These are phyloP conservation scores for Bolinopsis microptera DNA, from an alignment of 37 sponge, comb jelly and placozoan species.

Conservation along the genomic window DNA sequence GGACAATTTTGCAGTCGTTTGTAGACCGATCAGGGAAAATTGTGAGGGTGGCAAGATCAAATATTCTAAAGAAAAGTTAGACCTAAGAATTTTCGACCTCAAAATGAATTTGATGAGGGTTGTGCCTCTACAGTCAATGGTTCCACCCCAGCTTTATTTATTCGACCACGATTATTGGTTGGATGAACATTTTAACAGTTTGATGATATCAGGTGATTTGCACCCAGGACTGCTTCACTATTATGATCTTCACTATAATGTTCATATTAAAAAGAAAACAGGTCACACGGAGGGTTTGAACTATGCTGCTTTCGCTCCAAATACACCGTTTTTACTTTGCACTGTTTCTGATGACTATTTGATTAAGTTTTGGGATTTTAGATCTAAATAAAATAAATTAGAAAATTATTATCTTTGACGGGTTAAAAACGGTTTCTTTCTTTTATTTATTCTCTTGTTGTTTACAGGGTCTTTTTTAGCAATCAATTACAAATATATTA, in stretches of 20 bases:
- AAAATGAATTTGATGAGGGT: neutral
- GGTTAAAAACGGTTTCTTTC: no score
- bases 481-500: no score
- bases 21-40: neutral
- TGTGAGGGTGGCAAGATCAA: neutral
- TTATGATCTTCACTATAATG: neutral
- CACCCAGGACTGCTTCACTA: neutral
- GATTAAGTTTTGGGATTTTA: conserved; percentile 23
- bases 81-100: neutral
- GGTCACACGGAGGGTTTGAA: neutral
- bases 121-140: neutral
- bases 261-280: neutral
- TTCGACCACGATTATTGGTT: conserved; percentile 16
- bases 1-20: neutral
- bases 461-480: no score
- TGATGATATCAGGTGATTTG: neutral
- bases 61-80: neutral
- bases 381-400: no score
- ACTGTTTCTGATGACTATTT: neutral
- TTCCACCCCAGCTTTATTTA: neutral
- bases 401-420: no score
- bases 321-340: neutral
- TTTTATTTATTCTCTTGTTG: no score
- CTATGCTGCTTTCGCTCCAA: neutral
- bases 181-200: neutral